Evolutionary conservation across 2,113 vertebrate genomes (phyloP).

Genomic region (Sapajus apella): DNA sequence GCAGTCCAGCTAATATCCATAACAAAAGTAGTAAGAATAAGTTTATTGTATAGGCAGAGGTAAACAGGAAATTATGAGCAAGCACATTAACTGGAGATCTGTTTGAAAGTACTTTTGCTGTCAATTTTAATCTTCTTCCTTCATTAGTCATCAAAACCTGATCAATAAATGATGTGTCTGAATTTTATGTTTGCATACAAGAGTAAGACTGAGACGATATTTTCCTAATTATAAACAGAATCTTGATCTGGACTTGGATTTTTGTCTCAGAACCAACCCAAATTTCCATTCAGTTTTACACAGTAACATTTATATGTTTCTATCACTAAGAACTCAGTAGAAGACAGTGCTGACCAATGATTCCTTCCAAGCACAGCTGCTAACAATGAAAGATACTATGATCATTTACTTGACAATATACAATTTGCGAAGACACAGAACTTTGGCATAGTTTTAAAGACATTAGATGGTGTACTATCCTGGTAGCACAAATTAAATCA

Average conservation of each 20-base stretch:
- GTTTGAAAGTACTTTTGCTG: neutral
- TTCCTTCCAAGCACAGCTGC: slow-evolving; percentile 25
- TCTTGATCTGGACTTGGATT: neutral
- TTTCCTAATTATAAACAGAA: slow-evolving; percentile 27
- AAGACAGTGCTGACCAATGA: slow-evolving; percentile 8
- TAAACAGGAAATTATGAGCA: slow-evolving; percentile 24
- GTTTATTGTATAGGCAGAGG: neutral
- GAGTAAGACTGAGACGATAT: neutral
- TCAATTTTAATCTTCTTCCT: neutral
- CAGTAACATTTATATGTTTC: neutral
- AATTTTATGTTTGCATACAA: slow-evolving; percentile 25
- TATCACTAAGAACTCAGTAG: neutral
- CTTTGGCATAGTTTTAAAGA: slow-evolving; percentile 17
- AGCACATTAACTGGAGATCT: neutral
- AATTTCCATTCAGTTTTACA: slow-evolving; percentile 33
- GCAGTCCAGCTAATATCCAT: neutral
- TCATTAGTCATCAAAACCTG: neutral
- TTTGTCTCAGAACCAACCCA: slow-evolving; percentile 6
- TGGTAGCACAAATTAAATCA: slow-evolving; percentile 38
- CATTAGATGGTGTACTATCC: neutral
- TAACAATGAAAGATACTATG: neutral
- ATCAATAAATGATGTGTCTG: neutral
- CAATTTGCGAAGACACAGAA: neutral
- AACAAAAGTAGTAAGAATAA: neutral
- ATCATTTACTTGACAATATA: neutral